Base-by-base conservation (phyloP, 2,113 vertebrate genomes). In the Tretioscincus oriximinensis region DNA sequence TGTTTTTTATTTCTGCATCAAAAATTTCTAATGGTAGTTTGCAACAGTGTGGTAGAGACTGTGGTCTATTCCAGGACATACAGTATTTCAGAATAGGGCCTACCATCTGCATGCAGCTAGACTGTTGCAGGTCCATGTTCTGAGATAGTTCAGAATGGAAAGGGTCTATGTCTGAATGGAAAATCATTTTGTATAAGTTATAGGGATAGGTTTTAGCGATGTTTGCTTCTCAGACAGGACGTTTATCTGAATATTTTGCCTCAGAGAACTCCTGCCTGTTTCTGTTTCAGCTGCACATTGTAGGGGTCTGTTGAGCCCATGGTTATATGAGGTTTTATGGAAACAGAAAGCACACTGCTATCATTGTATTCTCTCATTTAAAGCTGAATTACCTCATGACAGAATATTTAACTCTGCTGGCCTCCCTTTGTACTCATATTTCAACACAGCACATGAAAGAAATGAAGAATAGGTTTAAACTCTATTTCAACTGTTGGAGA, bases 311-410 rank as follows among this genome's bases (percentile, higher is more conserved):
- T 73, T 79, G 83, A 77, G 83, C 86, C 88, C 65, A 76, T 87
- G 85, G 90, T 89, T 90, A 81, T 76, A 90, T 90, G 75, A 84
- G 21, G 80, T 86, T 86, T 83, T 86, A 76, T 84, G 86, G 89
- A 89, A 93, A 88, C 81, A 92, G 79, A 6, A 0, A 91, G 77
- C 85, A 93, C 88, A 91, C 84, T 89, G 90, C 82, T 87, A 88
- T 91, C 86, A 91, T 91, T 93, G 92, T 93, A 80, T 1, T 92
- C 86, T 82, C 73, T 73, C 45, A 85, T 87, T 90, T 10, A 0
- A 49, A 76, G 73, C 77, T 90, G 83, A 88, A 93, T 92, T 93
- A 93, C 91, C 88, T 92, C 91, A 92, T 85, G 90, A 91, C 80
- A 91, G 89, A 85, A 64, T 54, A 88, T 91, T 88, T 81, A 90